phyloP scores from a whole-genome alignment of 64 coral and sea anemone species.

The Cladopsammia gracilis region DNA sequence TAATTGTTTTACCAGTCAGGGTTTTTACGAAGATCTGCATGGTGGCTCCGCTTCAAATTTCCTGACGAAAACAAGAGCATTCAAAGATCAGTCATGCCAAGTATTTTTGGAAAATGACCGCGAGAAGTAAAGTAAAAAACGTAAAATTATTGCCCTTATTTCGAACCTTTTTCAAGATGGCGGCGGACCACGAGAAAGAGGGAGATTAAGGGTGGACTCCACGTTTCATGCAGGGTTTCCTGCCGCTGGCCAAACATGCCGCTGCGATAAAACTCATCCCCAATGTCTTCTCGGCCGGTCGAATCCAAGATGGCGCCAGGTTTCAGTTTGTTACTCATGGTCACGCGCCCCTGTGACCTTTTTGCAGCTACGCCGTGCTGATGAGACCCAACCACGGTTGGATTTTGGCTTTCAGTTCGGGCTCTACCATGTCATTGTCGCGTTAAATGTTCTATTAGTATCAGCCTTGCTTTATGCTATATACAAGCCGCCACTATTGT shows the following conservation, averaged over 20 bases:
- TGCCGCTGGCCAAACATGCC: constrained; percentile 1
- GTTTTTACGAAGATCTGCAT: constrained; percentile 99
- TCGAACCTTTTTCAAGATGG: constrained; percentile 67
- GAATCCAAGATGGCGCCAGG: too few relatives aligned
- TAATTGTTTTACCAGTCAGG: constrained; percentile 99
- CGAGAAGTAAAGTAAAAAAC: background rate
- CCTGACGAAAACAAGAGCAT: constrained; percentile 52
- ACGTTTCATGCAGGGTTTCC: constrained; percentile 1
- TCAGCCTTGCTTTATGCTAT: too few relatives aligned
- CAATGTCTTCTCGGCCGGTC: too few relatives aligned
- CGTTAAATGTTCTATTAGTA: too few relatives aligned
- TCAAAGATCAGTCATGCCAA: background rate
- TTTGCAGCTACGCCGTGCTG: too few relatives aligned
- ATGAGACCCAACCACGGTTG: too few relatives aligned
- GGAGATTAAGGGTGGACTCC: constrained; percentile 53
- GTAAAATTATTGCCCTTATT: background rate
- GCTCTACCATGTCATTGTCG: too few relatives aligned
- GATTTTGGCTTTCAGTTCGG: too few relatives aligned
- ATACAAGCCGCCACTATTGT: too few relatives aligned
- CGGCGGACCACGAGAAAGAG: constrained; percentile 98
- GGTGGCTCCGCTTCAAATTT: constrained; percentile 83
- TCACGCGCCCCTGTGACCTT: too few relatives aligned
- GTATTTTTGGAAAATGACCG: background rate
- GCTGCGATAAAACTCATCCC: background rate
- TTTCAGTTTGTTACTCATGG: too few relatives aligned